Evolutionary conservation across 2,113 vertebrate species (phyloP), one percentile per base, ranked within the genome.

Genomic region (Vanacampus margaritifer): DNA sequence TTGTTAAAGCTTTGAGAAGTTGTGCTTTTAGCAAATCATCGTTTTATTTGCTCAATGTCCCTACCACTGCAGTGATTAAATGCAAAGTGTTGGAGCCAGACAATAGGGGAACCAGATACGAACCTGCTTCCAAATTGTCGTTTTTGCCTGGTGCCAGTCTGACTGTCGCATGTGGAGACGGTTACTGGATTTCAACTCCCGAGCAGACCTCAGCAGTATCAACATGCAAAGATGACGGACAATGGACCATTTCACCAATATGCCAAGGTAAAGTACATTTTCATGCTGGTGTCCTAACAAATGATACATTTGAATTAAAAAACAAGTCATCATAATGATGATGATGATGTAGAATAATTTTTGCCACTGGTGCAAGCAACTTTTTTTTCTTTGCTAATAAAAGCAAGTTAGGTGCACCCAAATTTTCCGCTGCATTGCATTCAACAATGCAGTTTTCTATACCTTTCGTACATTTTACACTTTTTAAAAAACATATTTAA

Each of bases 181-280:
- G 0, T 0, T 5, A 36, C 72, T 71, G 59, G 58, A 35, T 81
- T 35, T 0, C 0, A 0, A 0, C 1, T 1, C 0, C 0, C 2
- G 1, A 0, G 10, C 0, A 32, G 0, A 24, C 0, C 1, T 51
- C 57, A 57, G 1, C 6, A 45, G n/a, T 16, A 1, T 6, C 21
- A 1, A 72, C 6, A 12, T 91, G 86, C 39, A 0, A 45, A 0
- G 0, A 6, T 0, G 0, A 59, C 1, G 87, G 86, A 56, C 0
- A 61, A 0, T 91, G 88, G 88, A 13, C 1, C 14, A 1, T 10
- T 0, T 0, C 0, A 1, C 79, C 81, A 0, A 1, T 37, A 13
- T 90, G 90, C 65, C 2, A 50, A 23, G 70, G 90, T 89, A 89
- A 32, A 32, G 4, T 32, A 32, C 28, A 4, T 32, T 32, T 60